Percentiles rank a stretch among this genome's conserved stretches.
phyloP scores from a whole-genome alignment of 2,888 invertebrate genomes.

The Panopea generosa region DNA sequence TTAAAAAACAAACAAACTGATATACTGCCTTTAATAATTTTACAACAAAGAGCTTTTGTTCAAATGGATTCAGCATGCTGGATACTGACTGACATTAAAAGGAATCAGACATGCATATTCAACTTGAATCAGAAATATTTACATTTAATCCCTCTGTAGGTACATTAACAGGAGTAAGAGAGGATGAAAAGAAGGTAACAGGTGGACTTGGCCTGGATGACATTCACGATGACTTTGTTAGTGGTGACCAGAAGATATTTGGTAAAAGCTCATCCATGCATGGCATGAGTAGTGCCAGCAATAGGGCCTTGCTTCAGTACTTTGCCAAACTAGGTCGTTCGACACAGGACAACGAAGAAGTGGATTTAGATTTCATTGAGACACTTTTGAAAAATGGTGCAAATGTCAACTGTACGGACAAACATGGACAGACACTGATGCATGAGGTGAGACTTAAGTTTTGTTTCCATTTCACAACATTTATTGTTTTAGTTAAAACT shows the following conservation, averaged over 20 bases:
- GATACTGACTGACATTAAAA: too few species aligned
- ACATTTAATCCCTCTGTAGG: not conserved
- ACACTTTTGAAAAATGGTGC: conserved; percentile 78
- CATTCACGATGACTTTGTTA: conserved; percentile 63
- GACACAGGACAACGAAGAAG: conserved; percentile 67
- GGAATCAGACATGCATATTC: too few species aligned
- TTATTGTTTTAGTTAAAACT: too few species aligned
- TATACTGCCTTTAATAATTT: too few species aligned
- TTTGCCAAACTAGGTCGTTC: conserved; percentile 80
- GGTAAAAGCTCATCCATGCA: conserved; percentile 21
- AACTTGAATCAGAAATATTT: not conserved
- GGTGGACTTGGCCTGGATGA: conserved; percentile 72
- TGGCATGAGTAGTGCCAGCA: conserved; percentile 67
- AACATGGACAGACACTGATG: conserved; percentile 82
- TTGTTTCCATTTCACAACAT: too few species aligned
- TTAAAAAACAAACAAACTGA: too few species aligned
- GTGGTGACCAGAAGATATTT: conserved; percentile 25
- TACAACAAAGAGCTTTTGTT: too few species aligned
- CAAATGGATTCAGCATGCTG: too few species aligned
- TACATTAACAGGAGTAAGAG: conserved; percentile 26
- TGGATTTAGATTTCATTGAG: conserved; percentile 82
- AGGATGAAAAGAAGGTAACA: conserved; percentile 42
- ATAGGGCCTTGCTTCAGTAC: conserved; percentile 80
- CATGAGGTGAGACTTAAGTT: conserved; percentile 79
- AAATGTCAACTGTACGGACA: conserved; percentile 81